Evolutionary conservation across 2,113 vertebrate genomes (phyloP).

Genomic region (Trichechus manatus): DNA sequence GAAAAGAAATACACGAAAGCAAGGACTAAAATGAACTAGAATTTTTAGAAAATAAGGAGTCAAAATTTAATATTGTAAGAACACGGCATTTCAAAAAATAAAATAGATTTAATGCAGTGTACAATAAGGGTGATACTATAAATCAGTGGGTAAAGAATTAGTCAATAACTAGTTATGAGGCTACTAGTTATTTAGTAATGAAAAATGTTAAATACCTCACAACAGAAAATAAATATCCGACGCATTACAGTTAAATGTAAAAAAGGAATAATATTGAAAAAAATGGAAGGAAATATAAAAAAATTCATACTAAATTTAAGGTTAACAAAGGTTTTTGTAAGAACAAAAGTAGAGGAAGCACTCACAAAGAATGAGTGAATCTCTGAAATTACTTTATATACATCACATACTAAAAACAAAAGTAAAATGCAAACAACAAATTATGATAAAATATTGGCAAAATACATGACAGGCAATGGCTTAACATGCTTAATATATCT

Average conservation of each 20-base stretch:
- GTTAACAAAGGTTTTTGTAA: background rate
- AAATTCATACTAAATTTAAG: background rate
- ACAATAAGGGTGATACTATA: background rate
- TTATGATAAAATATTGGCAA: slow-evolving; percentile 24
- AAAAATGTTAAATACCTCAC: background rate
- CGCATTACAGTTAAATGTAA: background rate
- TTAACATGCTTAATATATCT: background rate
- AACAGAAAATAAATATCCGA: background rate
- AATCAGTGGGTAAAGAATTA: background rate
- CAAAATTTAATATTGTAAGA: slow-evolving; percentile 6
- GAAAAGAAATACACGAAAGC: background rate
- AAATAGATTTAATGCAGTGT: background rate
- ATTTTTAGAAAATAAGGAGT: background rate
- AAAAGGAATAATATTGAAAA: background rate
- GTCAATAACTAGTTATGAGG: slow-evolving; percentile 4
- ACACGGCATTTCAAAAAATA: background rate
- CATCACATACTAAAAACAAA: background rate
- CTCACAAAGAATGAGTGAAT: background rate
- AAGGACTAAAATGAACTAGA: background rate
- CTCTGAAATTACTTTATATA: background rate
- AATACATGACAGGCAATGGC: background rate
- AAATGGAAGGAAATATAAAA: background rate
- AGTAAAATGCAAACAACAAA: background rate
- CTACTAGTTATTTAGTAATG: background rate
- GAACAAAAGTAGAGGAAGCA: background rate